Evolutionary conservation across 2,113 vertebrate genomes (phyloP), one percentile per base, ranked within the genome.

Genomic region (Ramphastos sulfuratus): DNA sequence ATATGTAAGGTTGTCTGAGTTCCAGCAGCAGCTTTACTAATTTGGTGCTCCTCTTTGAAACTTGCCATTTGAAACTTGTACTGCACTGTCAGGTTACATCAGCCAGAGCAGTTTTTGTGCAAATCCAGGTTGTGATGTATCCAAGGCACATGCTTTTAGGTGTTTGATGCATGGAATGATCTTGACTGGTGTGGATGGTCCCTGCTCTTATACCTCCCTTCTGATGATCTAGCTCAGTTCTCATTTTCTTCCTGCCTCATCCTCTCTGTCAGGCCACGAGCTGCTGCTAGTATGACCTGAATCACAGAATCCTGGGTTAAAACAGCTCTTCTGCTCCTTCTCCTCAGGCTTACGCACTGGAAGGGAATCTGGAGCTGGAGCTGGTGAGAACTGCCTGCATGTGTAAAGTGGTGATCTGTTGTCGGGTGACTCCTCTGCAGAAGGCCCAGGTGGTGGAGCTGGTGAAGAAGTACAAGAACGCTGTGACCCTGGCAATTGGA

Each of bases 401-500:
- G 98, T 99, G 99, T 96, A 98, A 98, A 95, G 97, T 98, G 1
- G 99, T 99, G 64, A 98, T 99, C 96, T 99, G 98, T 97, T 99
- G 99, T 97, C 97, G 99, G 73, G 99, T 99, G 93, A 99, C 99
- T 0, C 99, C 99, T 0, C 97, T 99, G 79, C 99, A 99, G 96
- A 99, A 99, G 94, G 99, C 99, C 85, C 98, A 99, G 97, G 98
- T 99, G 96, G 99, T 99, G 73, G 96, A 99, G 87, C 97, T 99
- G 96, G 98, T 99, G 89, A 99, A 99, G 97, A 99, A 98, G 82
- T 98, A 99, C 97, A 99, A 99, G 97, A 98, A 98, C 72, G 98
- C 97, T 4, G 95, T 99, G 85, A 99, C 99, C 10, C 96, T 99
- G 84, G 99, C 99, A 18, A 99, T 99, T 0, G 99, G 99, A 19